phyloP scores from a whole-genome alignment of 2,113 vertebrate species.

The Psittacula cyanocephala region DNA sequence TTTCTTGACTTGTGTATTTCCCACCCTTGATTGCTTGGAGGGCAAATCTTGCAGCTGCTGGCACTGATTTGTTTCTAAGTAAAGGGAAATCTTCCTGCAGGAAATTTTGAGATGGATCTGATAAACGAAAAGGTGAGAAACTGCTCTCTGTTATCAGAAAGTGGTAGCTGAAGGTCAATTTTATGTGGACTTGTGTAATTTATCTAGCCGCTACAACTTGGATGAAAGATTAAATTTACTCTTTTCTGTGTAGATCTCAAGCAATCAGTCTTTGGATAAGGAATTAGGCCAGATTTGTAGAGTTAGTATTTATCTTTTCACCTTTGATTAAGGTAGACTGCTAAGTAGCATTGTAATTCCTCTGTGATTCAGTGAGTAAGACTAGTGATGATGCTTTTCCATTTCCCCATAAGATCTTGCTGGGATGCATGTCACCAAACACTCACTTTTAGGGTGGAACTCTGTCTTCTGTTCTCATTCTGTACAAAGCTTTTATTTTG shows the following conservation, averaged over 20 bases:
- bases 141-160: conserved; percentile 8
- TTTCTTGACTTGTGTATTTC: not conserved
- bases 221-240: conserved; percentile 1
- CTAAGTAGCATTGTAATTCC: not conserved
- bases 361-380: not conserved
- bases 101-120: conserved; percentile 7
- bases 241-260: not conserved
- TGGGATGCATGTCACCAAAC: not conserved
- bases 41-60: conserved; percentile 20
- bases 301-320: not conserved
- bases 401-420: rapidly evolving
- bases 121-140: conserved; percentile 33
- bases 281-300: not conserved
- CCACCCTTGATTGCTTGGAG: conserved; percentile 21
- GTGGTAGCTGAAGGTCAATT: conserved; percentile 16
- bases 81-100: conserved; percentile 32
- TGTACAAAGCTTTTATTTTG: not conserved
- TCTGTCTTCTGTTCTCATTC: not conserved
- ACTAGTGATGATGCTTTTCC: not conserved
- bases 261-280: conserved; percentile 4
- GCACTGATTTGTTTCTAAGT: conserved; percentile 54
- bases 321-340: not conserved
- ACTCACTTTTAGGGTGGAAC: rapidly evolving
- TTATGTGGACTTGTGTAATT: not conserved
- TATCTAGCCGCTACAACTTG: not conserved